Base-by-base conservation (phyloP, 2,797 vertebrate genomes). In the Etheostoma nigrum region DNA sequence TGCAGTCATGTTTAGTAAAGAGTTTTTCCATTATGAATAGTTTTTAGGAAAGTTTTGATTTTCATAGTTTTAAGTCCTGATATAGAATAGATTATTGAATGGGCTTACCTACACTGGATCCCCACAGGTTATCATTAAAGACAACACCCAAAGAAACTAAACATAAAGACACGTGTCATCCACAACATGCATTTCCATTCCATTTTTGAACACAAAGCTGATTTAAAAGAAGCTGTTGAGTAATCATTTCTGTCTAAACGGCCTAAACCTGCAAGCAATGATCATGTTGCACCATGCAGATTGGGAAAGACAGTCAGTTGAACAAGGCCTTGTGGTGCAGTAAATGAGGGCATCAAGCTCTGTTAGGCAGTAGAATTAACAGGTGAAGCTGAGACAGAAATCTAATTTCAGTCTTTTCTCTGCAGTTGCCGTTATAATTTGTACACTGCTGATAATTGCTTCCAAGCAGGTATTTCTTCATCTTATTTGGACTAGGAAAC, bases 401-500 rank as follows among this genome's bases (percentile, higher is more conserved):
- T 71, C 62, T 70, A 84, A 86, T 87, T 81, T 65, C 67, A 78
- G 61, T 71, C 51, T 77, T 57, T 60, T 27, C 75, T 67, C 74
- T 68, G 25, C 69, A 52, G 47, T 73, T 76, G 51, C 55, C 4
- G 13, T 75, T 78, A 71, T 53, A 85, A 84, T 84, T 78, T 86
- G 62, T 66, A 48, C 63, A 67, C 42, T 67, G 27, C 33, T 4
- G 30, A 87, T 85, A 80, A 87, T 79, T 83, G 52, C 80, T 81
- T 14, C 47, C 58, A 72, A 81, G 58, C 86, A 88, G 73, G 67
- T 82, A 72, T 79, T 88, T 87, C 76, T 82, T 74, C 74, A 59
- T 82, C 74, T 85, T 72, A 74, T 76, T 83, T 77, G 33, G 70
- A 51, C 30, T 58, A 14, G 65, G 73, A 83, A 82, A 81, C 64